Conservation (phyloP, 2,888 invertebrate species). For the Campoplex nolae region DNA sequence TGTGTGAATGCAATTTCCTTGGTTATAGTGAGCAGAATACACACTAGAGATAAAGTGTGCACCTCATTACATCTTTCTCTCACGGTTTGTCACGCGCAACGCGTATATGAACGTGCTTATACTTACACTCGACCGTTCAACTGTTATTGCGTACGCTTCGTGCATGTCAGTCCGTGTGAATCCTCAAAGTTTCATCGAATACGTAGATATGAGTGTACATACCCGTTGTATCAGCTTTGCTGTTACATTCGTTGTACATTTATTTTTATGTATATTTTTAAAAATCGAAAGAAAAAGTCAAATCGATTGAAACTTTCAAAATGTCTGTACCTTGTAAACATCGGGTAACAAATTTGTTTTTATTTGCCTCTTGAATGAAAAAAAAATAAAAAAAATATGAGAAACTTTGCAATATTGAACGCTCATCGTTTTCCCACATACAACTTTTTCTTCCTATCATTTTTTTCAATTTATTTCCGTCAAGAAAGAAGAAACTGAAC, state of each 20-base stretch:
- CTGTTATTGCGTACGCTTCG: constrained; percentile 35
- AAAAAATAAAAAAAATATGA: background rate
- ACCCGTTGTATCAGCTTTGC: background rate
- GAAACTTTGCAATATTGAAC: background rate
- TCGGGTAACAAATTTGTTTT: background rate
- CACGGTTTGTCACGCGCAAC: constrained; percentile 69
- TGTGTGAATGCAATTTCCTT: constrained; percentile 21
- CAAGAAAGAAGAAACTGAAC: too few relatives aligned
- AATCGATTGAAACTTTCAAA: background rate
- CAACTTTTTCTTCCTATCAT: too few relatives aligned
- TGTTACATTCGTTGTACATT: constrained; percentile 23
- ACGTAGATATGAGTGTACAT: constrained; percentile 30
- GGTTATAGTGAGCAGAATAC: constrained; percentile 47
- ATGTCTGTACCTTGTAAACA: background rate
- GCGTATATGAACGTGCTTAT: constrained; percentile 35
- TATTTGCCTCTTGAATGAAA: background rate
- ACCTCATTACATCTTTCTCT: constrained; percentile 70
- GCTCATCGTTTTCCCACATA: background rate
- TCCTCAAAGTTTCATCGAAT: constrained; percentile 16
- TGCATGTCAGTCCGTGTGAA: constrained; percentile 35
- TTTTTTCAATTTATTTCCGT: too few relatives aligned
- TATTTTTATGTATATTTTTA: too few relatives aligned
- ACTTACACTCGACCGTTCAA: constrained; percentile 20
- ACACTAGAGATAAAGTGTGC: constrained; percentile 35
- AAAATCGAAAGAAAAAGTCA: background rate